Evolutionary conservation across 2,113 vertebrate species (phyloP).

Genomic region (Rattus norvegicus): GRCr8 NC_086021.1:120077001-120077500

Average conservation of each 20-base stretch:
- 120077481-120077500: slow-evolving; percentile 6
- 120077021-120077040: neutral
- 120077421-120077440: slow-evolving; percentile 62
- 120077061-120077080: neutral
- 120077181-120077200: neutral
- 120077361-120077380: slow-evolving; percentile 51
- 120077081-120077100: neutral
- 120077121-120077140: neutral
- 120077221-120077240: slow-evolving; percentile 46
- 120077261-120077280: neutral
- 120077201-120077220: slow-evolving; percentile 37
- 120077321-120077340: slow-evolving; percentile 46
- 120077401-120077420: slow-evolving; percentile 66
- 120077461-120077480: slow-evolving; percentile 66
- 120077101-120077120: neutral
- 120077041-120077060: neutral
- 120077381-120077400: slow-evolving; percentile 56
- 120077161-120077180: slow-evolving; percentile 27
- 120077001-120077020: neutral
- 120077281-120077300: slow-evolving; percentile 37
- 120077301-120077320: slow-evolving; percentile 55
- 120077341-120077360: slow-evolving; percentile 49
- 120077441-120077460: slow-evolving; percentile 50
- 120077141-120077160: neutral
- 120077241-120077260: slow-evolving; percentile 35